Evolutionary conservation across 2,888 invertebrate species (phyloP), one percentile per base, ranked within the genome.

Genomic region (Escarpia spicata): DNA sequence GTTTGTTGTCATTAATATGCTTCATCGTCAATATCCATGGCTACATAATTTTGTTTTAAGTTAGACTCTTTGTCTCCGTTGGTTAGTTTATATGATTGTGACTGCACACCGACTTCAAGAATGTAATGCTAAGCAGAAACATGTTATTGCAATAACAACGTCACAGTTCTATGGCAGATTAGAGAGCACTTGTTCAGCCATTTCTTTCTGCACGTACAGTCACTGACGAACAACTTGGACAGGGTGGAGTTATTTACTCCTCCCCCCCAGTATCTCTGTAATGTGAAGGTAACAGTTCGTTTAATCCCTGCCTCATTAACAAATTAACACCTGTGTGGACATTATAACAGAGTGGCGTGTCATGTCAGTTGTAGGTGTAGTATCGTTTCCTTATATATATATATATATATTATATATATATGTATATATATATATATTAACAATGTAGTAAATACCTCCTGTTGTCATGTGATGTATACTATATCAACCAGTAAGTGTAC

Each of bases 171-270:
- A 6, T 75, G 6, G 19, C 75, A 75, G 75, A 2, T 26, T 15
- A 2, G 52, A 52, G 52, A 75, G 60, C 75, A 26, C 75, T 26
- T 75, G 75, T 75, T 75, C n/a, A 75, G 75, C 19, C 26, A 26
- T 75, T 75, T 75, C 75, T 75, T 75, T 75, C 52, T 75, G 75
- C 75, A 75, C 75, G 26, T 26, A 75, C 75, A 75, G 75, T 75
- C 75, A 75, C 75, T 19, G 75, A 75, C 75, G 75, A 75, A 75
- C 75, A 91, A 45, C 52, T 58, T 91, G 52, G 91, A 91, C 58
- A 45, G 91, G 58, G 91, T 91, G 91, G 91, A 91, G n/a, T 15
- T 91, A 58, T 91, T 91, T 45, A 91, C 91, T 15, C 91, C 91
- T 52, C 91, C 91, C 0, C 91, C 91, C 37, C 75, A 75, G 75